Base-by-base conservation (phyloP, 2,113 vertebrate species). In the Sapayoa aenigma region DNA sequence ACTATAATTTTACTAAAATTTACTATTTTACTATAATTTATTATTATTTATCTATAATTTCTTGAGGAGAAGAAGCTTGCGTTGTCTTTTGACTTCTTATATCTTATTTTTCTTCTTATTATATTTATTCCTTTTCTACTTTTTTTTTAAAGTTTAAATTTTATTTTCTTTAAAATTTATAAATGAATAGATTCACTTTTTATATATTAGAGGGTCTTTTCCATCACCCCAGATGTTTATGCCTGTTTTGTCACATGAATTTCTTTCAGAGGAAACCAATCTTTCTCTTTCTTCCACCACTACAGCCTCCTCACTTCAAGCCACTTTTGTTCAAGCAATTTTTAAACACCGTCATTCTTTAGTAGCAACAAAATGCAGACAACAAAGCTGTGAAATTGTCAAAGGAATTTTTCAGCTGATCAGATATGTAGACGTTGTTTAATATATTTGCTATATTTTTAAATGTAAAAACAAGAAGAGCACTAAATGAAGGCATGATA, bases 61-160 rank as follows among this genome's bases (percentile, higher is more conserved):
- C 22, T 13, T 46, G 17, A 73, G 5, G 9, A 8, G 7, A 81
- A 87, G 41, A 49, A 33, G 0, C 67, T 71, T 90, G 1, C 9
- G 28, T 19, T 72, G 6, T 27, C 2, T 60, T 81, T 66, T 19
- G 2, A 1, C 1, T 76, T 65, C 20, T 71, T 67, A 53, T 49
- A 22, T 44, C 3, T 6, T 55, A 5, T 63, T 68, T 74, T 42
- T 22, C 0, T 39, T 81, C 67, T 50, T 14, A 31, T 50, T 42
- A 42, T 37, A 33, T 21, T n/a, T 0, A 35, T 47, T 55, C 7
- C 0, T 66, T 56, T 42, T 49, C 5, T 49, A 7, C 0, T 27
- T 83, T 71, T 67, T 71, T 50, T 25, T 17, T 8, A 35, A 56
- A 50, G 2, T 44, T 79, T 84, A 1, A 3, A 30, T 60, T 73